Base-by-base conservation (phyloP, 2,888 invertebrate genomes). In the Gymnocheta viridis region DNA sequence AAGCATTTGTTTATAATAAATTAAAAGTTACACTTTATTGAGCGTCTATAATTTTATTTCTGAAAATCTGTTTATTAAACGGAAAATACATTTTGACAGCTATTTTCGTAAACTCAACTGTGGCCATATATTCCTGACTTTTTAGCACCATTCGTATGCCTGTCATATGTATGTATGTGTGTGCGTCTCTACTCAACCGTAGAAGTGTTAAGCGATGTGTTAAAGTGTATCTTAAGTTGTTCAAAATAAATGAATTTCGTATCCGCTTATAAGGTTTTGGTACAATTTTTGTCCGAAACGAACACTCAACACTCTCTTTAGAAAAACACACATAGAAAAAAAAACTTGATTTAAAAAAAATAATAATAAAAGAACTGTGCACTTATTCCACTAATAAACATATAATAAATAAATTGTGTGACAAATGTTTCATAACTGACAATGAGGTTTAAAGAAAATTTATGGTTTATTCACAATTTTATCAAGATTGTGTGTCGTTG, bases 141-240 rank as follows among this genome's bases (percentile, higher is more conserved):
- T 27, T 14, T 10, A 51, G n/a, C 60, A 24, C 17, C 35, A 32
- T 35, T 51, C 29, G 27, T 14, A 54, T n/a, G n/a, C 14, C 6
- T n/a, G 6, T 54, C 14, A 2, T 9, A 27, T 19, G 7, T 7
- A 2, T 41, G 38, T 77, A 17, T 17, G 10, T 24, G 7, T 19
- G 19, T 56, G n/a, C n/a, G n/a, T n/a, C n/a, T n/a, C n/a, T n/a
- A n/a, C n/a, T 64, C 47, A 64, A 47, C 54, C 29, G 38, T 29
- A 58, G 22, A 72, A 72, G 56, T 80, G 66, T 27, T 72, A 64
- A 72, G 56, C 44, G 79, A 64, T 79, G 79, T 72, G 70, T 56
- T 72, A 72, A 64, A 72, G 35, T n/a, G n/a, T 72, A 47, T 72
- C 54, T 67, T 41, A 54, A 64, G 79, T 64, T 72, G 44, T 54